Percentiles rank a stretch among this genome's conserved stretches.
Evolutionary conservation across 1,140 invertebrate species (phyloP).

Genomic region (Drosophila repleta): DNA sequence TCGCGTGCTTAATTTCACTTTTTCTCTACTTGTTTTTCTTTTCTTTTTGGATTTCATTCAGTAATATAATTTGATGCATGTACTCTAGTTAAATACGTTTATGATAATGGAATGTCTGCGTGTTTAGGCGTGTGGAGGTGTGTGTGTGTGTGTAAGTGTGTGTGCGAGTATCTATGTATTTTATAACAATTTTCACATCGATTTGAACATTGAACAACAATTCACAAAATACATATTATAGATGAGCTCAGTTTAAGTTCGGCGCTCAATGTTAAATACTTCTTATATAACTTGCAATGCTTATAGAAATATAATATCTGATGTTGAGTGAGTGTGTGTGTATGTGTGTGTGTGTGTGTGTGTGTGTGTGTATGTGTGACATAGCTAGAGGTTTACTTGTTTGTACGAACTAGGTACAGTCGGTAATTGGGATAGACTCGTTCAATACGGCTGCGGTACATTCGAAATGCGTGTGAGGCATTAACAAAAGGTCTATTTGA

Average conservation of each 20-base stretch:
- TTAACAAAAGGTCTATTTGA: slow-evolving; percentile 39
- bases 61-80: slow-evolving; percentile 18
- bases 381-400: slow-evolving; percentile 53
- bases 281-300: slow-evolving; percentile 34
- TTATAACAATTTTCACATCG: slow-evolving; percentile 62
- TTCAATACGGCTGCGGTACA: slow-evolving; percentile 53
- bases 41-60: slow-evolving; percentile 8
- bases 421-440: slow-evolving; percentile 53
- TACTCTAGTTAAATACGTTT: slow-evolving; percentile 13
- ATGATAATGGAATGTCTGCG: slow-evolving; percentile 46
- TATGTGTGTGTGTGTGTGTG: slow-evolving; percentile 10
- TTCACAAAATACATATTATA: slow-evolving; percentile 52
- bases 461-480: slow-evolving; percentile 27
- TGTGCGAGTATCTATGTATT: slow-evolving; percentile 31
- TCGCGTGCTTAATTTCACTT: slow-evolving; percentile 26
- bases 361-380: slow-evolving; percentile 38
- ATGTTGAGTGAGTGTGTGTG: slow-evolving; percentile 12
- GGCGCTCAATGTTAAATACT: slow-evolving; percentile 25
- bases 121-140: slow-evolving; percentile 26
- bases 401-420: slow-evolving; percentile 69
- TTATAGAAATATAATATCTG: slow-evolving; percentile 63
- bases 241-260: slow-evolving; percentile 32
- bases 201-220: slow-evolving; percentile 66
- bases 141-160: slow-evolving; percentile 33
- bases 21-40: slow-evolving; percentile 33